Percentiles rank a stretch among this genome's conserved stretches.
These are phyloP conservation scores for Perodicticus potto DNA, from an alignment of 2,797 vertebrate species.

Conservation along the genomic window DNA sequence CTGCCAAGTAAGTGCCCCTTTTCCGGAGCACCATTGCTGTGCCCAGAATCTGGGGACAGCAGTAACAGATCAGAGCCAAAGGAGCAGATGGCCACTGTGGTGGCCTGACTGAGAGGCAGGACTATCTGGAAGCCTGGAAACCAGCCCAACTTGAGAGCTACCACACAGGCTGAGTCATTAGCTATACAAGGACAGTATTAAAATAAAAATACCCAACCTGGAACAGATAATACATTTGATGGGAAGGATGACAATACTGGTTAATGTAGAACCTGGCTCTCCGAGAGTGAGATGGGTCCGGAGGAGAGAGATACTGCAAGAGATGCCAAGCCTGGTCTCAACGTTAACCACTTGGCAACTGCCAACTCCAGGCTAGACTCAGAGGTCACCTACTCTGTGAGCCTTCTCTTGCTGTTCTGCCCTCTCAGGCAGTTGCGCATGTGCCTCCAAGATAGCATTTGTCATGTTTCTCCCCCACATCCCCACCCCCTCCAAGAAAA, in stretches of 20 bases:
- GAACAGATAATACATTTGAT: neutral
- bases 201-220: neutral
- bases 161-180: neutral
- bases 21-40: neutral
- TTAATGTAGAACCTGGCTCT: neutral
- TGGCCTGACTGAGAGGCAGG: neutral
- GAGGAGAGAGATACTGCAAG: neutral
- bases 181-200: neutral
- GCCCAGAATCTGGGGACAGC: neutral
- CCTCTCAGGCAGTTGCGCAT: neutral
- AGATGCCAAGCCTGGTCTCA: neutral
- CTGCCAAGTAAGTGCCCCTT: neutral
- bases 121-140: neutral
- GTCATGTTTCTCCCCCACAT: neutral
- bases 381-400: neutral
- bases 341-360: neutral
- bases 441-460: too few species aligned
- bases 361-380: neutral
- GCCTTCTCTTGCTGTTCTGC: neutral
- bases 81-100: too few species aligned
- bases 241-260: neutral
- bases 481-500: neutral
- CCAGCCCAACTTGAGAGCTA: neutral
- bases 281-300: neutral
- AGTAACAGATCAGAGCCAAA: neutral